These are phyloP conservation scores for Onthophagus sagittarius DNA, from an alignment of 2,888 invertebrate species.

Conservation along the genomic window DNA sequence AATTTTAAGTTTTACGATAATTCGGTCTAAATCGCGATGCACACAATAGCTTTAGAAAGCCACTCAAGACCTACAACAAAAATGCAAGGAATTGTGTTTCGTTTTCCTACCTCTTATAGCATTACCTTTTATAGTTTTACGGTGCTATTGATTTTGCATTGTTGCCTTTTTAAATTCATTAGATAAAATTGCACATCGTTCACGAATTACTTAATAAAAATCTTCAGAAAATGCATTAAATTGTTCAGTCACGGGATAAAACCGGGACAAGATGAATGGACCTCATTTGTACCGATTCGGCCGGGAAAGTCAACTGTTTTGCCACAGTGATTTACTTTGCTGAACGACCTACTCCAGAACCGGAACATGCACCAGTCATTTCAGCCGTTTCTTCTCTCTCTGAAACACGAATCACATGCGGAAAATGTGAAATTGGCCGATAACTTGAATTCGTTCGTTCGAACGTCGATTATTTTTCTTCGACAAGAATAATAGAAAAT, in stretches of 20 bases:
- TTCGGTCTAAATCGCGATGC: background rate
- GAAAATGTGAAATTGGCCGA: background rate
- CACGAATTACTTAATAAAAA: background rate
- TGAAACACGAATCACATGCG: background rate
- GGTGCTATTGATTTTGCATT: background rate
- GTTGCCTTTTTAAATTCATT: background rate
- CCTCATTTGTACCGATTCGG: slow-evolving; percentile 4
- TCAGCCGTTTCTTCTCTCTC: background rate
- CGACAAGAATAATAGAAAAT: background rate
- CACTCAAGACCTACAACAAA: background rate
- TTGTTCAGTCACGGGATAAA: background rate
- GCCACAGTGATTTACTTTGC: slow-evolving; percentile 4
- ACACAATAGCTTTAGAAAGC: background rate
- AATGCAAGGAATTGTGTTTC: background rate
- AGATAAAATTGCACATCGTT: background rate
- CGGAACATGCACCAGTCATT: background rate
- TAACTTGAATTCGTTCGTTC: background rate
- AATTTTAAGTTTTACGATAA: background rate
- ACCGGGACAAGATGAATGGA: slow-evolving; percentile 1
- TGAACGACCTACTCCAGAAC: background rate
- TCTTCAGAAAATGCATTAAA: slow-evolving; percentile 9
- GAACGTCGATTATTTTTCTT: background rate
- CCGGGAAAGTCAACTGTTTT: slow-evolving; percentile 11
- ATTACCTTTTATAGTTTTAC: background rate
- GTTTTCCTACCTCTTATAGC: background rate